Conservation (phyloP, 1,140 invertebrate species). For the Anastatus disparis region DNA sequence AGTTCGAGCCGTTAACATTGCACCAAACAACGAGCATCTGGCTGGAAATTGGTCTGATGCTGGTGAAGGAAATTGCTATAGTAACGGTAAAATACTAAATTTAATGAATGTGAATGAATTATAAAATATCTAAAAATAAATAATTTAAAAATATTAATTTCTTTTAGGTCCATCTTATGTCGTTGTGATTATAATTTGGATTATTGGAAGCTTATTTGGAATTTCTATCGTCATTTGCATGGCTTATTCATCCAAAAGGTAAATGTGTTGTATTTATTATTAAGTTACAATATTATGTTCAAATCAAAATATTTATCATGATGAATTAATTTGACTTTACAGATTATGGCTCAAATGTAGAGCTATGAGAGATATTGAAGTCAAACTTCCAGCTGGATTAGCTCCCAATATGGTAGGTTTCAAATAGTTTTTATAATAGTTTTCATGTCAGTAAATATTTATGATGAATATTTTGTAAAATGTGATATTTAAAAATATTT, state of each 20-base stretch:
- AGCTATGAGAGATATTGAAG: constrained; percentile 68
- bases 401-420: constrained; percentile 59
- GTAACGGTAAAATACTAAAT: constrained; percentile 58
- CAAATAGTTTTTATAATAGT: no score
- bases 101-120: no score
- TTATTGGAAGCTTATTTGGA: constrained; percentile 52
- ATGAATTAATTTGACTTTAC: no score
- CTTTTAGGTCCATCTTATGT: constrained; percentile 51
- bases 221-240: constrained; percentile 54
- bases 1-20: constrained; percentile 64
- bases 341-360: constrained; percentile 67
- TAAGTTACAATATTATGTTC: constrained; percentile 17
- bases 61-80: constrained; percentile 63
- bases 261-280: constrained; percentile 23
- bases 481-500: no score
- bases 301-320: no score
- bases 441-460: no score
- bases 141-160: constrained; percentile 16
- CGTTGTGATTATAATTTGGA: constrained; percentile 57
- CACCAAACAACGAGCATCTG: constrained; percentile 49
- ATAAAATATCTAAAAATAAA: background rate
- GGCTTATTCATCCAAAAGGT: constrained; percentile 60
- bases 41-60: constrained; percentile 63
- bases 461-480: no score
- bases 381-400: constrained; percentile 70